phyloP scores from a whole-genome alignment of 2,797 vertebrate species.

The Ptychadena robeensis region DNA sequence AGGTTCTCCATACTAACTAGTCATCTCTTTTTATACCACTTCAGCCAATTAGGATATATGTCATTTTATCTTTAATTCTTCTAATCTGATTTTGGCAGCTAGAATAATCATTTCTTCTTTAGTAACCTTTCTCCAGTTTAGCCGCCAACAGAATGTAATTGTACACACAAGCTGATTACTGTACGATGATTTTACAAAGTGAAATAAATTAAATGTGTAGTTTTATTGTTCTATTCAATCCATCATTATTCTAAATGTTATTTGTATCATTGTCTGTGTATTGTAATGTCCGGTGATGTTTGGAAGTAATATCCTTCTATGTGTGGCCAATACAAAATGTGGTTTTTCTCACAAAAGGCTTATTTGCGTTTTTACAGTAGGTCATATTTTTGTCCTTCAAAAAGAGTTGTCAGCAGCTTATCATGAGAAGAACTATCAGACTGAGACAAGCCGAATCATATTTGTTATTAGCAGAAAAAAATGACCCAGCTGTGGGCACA shows the following conservation, averaged over 20 bases:
- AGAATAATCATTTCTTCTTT: neutral
- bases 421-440: slow-evolving; percentile 75
- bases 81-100: neutral
- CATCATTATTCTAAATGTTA: neutral
- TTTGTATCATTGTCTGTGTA: neutral
- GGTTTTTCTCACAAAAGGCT: neutral
- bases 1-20: too few species aligned
- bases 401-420: slow-evolving; percentile 73
- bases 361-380: slow-evolving; percentile 46
- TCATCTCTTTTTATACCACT: neutral
- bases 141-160: too few species aligned
- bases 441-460: slow-evolving; percentile 76
- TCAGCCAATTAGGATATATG: neutral
- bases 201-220: neutral
- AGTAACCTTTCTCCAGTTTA: too few species aligned
- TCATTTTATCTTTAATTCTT: too few species aligned
- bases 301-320: neutral
- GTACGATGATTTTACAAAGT: too few species aligned
- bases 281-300: neutral
- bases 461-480: slow-evolving; percentile 71
- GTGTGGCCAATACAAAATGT: neutral
- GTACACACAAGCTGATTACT: too few species aligned
- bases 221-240: neutral
- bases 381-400: slow-evolving; percentile 78
- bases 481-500: slow-evolving; percentile 74